A percentile compares a stretch with the other conserved stretches of the same genome.
phyloP scores from a whole-genome alignment of 2,113 vertebrate genomes.

The Lanius collurio region DNA sequence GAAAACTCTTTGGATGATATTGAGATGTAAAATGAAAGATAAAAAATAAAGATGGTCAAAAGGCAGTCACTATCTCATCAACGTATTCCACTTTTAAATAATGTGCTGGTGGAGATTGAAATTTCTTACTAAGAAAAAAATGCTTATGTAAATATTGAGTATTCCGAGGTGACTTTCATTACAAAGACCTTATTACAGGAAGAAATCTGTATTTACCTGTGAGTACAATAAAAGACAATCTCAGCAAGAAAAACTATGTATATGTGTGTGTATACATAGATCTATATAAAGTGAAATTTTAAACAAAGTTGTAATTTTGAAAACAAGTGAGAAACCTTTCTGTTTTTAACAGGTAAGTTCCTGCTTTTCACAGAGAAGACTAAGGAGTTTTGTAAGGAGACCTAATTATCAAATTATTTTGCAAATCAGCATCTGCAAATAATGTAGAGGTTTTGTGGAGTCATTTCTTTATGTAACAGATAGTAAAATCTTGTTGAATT shows the following conservation, averaged over 20 bases:
- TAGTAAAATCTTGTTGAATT: neutral
- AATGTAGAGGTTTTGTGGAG: neutral
- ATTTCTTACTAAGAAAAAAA: neutral
- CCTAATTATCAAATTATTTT: neutral
- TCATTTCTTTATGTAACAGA: neutral
- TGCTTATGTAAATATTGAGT: fast-evolving
- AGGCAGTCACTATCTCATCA: neutral
- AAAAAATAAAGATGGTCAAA: neutral
- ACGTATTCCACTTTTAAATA: neutral
- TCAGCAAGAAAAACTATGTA: neutral
- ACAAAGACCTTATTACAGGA: neutral
- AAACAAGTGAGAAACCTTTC: neutral
- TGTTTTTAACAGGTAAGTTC: neutral
- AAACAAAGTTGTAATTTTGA: neutral
- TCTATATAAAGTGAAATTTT: neutral
- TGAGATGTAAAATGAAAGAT: neutral
- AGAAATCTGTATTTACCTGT: neutral
- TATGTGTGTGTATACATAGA: neutral
- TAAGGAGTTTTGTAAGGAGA: neutral
- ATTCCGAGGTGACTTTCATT: neutral
- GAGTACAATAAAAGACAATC: neutral
- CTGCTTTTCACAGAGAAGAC: neutral
- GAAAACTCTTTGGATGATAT: neutral
- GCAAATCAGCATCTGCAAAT: neutral
- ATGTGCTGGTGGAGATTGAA: neutral